Evolutionary conservation across 2,888 invertebrate species (phyloP), one percentile per base, ranked within the genome.

Genomic region (Ischnus inquisitorius): DNA sequence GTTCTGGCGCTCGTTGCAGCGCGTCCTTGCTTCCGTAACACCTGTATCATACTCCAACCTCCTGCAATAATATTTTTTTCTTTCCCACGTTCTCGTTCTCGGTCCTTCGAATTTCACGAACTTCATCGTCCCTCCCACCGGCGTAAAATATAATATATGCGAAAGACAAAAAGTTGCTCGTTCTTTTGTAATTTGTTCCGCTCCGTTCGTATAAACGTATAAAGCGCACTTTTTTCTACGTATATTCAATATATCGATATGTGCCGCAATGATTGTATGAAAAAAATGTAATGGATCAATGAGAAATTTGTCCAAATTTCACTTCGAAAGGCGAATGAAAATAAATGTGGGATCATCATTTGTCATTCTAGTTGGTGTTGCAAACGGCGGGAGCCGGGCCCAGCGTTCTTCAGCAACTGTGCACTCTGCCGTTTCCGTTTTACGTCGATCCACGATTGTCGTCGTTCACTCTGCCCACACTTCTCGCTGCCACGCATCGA

Each of bases 391-490:
- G 97, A 3, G 96, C 96, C 89, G 95, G 96, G 22, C 97, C 97
- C 0, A 97, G 97, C 51, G 97, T 97, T 65, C 95, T 98, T 25
- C 97, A 97, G 93, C 97, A 97, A 89, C 94, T 98, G 62, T 97
- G 97, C 94, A 96, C 95, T 0, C 94, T 98, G 87, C 98, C 98
- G 0, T 97, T 98, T 89, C 96, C 97, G 88, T 98, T 97, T 95
- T 97, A 98, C 93, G 97, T 97, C 65, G 97, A 97, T 79, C 95
- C 96, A 39, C 92, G 94, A 1, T 95, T 98, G 86, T 96, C 96
- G 79, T 95, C 95, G 85, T 95, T 96, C 72, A 95, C 98, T 72
- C 96, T 97, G 93, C 98, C 98, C 0, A 97, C 97, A 0, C 94
- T 98, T 60, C 95, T 97, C 79, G 97, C 97, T 28, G 95, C 95